These are phyloP conservation scores for Heteractis magnifica DNA, from an alignment of 92 coral and sea anemone genomes.

Conservation along the genomic window DNA sequence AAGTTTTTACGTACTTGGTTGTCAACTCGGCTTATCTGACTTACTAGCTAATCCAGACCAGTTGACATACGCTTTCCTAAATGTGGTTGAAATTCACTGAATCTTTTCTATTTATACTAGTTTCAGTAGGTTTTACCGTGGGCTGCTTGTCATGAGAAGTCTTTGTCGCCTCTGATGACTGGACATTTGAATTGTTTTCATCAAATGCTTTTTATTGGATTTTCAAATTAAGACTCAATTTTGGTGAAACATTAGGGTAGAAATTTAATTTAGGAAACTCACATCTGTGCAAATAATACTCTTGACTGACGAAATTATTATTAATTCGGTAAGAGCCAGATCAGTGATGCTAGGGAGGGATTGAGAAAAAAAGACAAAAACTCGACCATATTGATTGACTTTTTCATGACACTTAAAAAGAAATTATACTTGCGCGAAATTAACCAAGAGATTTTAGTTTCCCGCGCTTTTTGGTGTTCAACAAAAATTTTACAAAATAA, in stretches of 20 bases:
- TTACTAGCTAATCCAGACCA: not conserved
- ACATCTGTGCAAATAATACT: not conserved
- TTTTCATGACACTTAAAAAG: too few relatives aligned
- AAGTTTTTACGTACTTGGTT: not conserved
- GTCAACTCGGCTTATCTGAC: not conserved
- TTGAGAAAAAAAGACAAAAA: not conserved
- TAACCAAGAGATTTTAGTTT: too few relatives aligned
- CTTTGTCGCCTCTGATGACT: not conserved
- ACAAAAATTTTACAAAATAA: too few relatives aligned
- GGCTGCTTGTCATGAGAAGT: not conserved
- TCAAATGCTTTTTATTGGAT: not conserved
- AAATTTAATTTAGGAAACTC: not conserved
- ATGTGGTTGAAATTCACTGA: not conserved
- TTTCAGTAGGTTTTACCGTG: not conserved
- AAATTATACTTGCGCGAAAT: too few relatives aligned
- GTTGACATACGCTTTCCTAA: not conserved
- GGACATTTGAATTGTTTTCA: not conserved
- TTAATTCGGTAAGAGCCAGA: not conserved
- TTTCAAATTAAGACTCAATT: not conserved
- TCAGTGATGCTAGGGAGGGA: not conserved
- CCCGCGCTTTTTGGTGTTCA: too few relatives aligned
- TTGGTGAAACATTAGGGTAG: not conserved
- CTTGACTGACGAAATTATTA: not conserved
- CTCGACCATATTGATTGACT: not conserved
- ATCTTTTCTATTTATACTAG: not conserved